Percentiles rank a stretch among this genome's conserved stretches.
Evolutionary conservation across 2,113 vertebrate genomes (phyloP).

Genomic region (Leptosomus discolor): DNA sequence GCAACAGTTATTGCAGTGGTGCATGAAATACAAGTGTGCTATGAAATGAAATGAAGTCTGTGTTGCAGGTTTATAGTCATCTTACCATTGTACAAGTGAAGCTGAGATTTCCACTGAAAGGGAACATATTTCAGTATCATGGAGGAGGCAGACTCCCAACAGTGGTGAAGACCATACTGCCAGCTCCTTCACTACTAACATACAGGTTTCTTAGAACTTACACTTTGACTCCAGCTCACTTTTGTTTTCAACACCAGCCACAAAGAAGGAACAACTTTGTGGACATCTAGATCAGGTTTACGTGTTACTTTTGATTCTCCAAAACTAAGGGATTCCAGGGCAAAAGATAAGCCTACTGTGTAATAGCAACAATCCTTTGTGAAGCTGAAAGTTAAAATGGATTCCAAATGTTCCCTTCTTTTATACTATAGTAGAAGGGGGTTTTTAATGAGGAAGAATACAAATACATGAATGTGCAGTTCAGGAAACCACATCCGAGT

Average conservation of each 20-base stretch:
- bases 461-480: conserved; percentile 28
- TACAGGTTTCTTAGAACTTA: conserved; percentile 22
- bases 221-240: conserved; percentile 19
- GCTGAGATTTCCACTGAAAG: conserved; percentile 69
- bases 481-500: conserved; percentile 43
- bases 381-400: conserved; percentile 54
- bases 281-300: conserved; percentile 7
- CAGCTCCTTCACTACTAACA: conserved; percentile 3
- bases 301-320: not conserved
- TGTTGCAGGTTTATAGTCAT: conserved; percentile 62
- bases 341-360: conserved; percentile 51
- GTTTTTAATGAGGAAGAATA: conserved; percentile 56
- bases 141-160: conserved; percentile 42
- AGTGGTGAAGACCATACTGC: conserved; percentile 10
- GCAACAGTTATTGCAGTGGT: conserved; percentile 67
- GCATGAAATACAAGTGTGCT: conserved; percentile 56
- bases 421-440: conserved; percentile 52
- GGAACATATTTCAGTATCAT: conserved; percentile 24
- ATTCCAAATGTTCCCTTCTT: conserved; percentile 64
- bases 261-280: conserved; percentile 28
- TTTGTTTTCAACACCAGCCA: conserved; percentile 65
- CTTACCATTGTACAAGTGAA: conserved; percentile 55
- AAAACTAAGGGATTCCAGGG: conserved; percentile 20
- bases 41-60: conserved; percentile 51
- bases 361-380: conserved; percentile 56